Conservation (phyloP, 2,888 invertebrate species). For the Morpho helenor region DNA sequence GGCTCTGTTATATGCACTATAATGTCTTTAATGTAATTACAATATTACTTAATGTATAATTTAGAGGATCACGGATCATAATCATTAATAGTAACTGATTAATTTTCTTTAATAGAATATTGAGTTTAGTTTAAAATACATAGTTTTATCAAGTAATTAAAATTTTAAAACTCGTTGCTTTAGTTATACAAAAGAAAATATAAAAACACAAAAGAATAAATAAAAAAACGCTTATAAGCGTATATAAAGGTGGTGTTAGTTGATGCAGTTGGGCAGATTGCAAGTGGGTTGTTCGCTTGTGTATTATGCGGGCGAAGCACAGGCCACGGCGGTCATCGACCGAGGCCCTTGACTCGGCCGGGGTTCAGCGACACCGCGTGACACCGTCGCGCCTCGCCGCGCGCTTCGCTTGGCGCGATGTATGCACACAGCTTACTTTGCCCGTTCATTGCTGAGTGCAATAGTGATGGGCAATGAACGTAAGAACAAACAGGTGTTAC, state of each 20-base stretch:
- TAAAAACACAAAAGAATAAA: conserved; percentile 4
- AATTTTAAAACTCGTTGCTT: too few species aligned
- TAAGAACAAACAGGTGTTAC: too few species aligned
- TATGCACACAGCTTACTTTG: conserved; percentile 33
- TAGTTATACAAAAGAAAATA: neutral
- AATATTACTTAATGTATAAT: too few species aligned
- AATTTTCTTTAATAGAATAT: too few species aligned
- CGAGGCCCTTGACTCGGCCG: conserved; percentile 74
- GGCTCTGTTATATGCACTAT: too few species aligned
- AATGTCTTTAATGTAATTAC: too few species aligned
- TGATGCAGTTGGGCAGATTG: conserved; percentile 26
- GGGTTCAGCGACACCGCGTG: conserved; percentile 70
- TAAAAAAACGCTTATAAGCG: neutral
- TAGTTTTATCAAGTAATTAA: too few species aligned
- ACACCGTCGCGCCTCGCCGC: conserved; percentile 39
- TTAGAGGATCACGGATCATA: too few species aligned
- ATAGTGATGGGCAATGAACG: too few species aligned
- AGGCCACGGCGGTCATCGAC: conserved; percentile 71
- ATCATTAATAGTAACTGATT: too few species aligned
- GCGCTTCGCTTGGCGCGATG: conserved; percentile 31
- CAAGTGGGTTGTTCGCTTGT: conserved; percentile 48
- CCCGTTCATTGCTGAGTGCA: conserved; percentile 10
- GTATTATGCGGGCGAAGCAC: conserved; percentile 56
- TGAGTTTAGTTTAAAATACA: too few species aligned
- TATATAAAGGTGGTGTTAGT: conserved; percentile 23